These are phyloP conservation scores for Drosophila stalkeri DNA, from an alignment of 2,888 invertebrate species.

Conservation along the genomic window DNA sequence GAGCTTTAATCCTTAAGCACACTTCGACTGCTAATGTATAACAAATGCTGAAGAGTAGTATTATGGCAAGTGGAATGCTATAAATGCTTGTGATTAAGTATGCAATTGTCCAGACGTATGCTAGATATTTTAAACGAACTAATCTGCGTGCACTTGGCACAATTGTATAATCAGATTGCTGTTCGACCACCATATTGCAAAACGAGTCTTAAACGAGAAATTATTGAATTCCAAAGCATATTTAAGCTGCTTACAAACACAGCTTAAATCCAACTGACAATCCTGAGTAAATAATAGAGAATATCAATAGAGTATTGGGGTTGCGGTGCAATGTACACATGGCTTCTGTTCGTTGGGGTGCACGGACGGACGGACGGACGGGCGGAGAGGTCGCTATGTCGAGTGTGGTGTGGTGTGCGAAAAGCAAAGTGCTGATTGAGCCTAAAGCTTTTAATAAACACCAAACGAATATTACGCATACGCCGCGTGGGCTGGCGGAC, in stretches of 20 bases:
- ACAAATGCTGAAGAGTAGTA: not conserved
- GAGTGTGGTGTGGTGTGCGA: slow-evolving; percentile 11
- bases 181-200: not conserved
- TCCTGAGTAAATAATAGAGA: not conserved
- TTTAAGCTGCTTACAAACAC: not conserved
- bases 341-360: not conserved
- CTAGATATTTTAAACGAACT: not conserved
- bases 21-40: not conserved
- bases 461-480: slow-evolving; percentile 47
- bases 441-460: slow-evolving; percentile 61
- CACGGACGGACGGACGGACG: not conserved
- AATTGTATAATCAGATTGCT: not conserved
- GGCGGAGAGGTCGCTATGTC: not conserved
- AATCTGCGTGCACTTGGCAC: not conserved
- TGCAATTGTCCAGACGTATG: not conserved
- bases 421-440: slow-evolving; percentile 39
- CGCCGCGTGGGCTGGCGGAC: slow-evolving; percentile 30
- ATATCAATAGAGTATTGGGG: slow-evolving; percentile 13
- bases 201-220: not conserved
- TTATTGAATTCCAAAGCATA: not conserved
- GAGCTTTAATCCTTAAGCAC: not conserved
- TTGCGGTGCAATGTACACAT: not conserved
- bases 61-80: not conserved
- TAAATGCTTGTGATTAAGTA: not conserved
- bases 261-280: not conserved